A percentile compares a stretch with the other conserved stretches of the same genome.
phyloP scores from a whole-genome alignment of 2,113 vertebrate genomes.

The Columba livia region DNA sequence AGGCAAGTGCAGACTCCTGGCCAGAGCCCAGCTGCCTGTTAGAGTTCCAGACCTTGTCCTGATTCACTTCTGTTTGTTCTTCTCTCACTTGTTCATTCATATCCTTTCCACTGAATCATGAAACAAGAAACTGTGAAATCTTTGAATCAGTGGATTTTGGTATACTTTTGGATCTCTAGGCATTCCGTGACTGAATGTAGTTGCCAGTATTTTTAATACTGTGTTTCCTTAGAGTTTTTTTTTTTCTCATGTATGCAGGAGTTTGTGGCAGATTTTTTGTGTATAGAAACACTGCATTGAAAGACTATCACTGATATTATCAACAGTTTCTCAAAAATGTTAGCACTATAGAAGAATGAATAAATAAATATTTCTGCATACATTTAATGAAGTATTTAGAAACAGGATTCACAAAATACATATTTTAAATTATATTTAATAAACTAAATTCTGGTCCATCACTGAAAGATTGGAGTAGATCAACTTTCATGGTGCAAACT shows the following conservation, averaged over 20 bases:
- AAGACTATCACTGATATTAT: neutral
- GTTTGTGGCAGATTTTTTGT: neutral
- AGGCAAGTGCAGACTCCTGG: slow-evolving; percentile 50
- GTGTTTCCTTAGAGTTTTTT: neutral
- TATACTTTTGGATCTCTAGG: neutral
- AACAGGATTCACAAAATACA: neutral
- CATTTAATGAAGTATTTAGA: neutral
- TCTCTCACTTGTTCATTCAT: slow-evolving; percentile 52
- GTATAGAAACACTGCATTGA: neutral
- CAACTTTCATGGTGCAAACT: neutral
- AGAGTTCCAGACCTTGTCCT: slow-evolving; percentile 58
- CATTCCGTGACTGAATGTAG: neutral
- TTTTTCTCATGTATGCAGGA: neutral
- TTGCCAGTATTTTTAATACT: neutral
- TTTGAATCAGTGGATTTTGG: slow-evolving; percentile 9
- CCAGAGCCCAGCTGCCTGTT: slow-evolving; percentile 47
- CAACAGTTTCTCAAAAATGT: neutral
- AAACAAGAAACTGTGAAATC: slow-evolving; percentile 55
- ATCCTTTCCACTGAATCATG: slow-evolving; percentile 52
- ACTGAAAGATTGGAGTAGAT: neutral
- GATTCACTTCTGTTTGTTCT: slow-evolving; percentile 57
- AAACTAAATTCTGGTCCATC: neutral
- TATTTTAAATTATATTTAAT: neutral
- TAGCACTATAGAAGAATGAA: neutral
- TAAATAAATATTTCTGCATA: neutral